phyloP scores from a whole-genome alignment of 2,797 vertebrate species.

The Cirrhinus mrigala region DNA sequence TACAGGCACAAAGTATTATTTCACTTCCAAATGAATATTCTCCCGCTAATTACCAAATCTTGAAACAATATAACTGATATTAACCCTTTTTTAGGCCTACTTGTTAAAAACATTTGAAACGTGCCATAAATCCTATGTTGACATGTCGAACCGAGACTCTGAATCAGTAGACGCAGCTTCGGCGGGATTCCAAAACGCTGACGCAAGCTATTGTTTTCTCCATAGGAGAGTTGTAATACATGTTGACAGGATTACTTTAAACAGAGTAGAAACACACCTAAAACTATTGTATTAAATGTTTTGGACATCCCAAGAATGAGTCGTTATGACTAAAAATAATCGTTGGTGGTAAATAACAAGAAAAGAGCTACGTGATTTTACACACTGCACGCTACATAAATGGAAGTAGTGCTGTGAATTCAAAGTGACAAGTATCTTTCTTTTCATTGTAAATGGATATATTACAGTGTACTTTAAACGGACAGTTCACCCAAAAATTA shows the following conservation, averaged over 20 bases:
- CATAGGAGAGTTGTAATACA: background rate
- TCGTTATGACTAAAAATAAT: background rate
- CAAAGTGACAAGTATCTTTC: background rate
- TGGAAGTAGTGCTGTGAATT: background rate
- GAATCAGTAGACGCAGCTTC: background rate
- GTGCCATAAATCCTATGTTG: slow-evolving; percentile 10
- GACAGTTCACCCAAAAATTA: too few species aligned
- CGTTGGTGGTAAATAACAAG: slow-evolving; percentile 16
- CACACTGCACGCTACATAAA: background rate
- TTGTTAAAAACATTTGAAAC: background rate
- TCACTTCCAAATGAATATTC: background rate
- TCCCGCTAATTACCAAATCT: background rate
- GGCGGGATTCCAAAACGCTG: slow-evolving; percentile 11
- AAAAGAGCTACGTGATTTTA: background rate
- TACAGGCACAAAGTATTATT: background rate
- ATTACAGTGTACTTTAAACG: background rate
- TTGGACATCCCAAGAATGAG: background rate
- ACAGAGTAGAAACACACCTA: slow-evolving; percentile 10
- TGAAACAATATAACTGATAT: background rate
- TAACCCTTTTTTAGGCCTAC: background rate
- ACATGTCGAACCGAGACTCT: slow-evolving; percentile 1
- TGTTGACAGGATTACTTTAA: slow-evolving; percentile 15
- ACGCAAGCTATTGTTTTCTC: slow-evolving; percentile 9
- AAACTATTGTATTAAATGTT: background rate
- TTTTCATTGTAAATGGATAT: background rate